Conservation (phyloP, 1,140 invertebrate genomes). For the fruit fly (Drosophila melanogaster) region Release_6_plus_ISO1_MT NC_004354.4:19283001-19283500, state of each 20-base stretch:
- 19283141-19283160: slow-evolving; percentile 88
- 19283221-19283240: background rate
- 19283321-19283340: too few species aligned
- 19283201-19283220: background rate
- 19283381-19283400: slow-evolving; percentile 88
- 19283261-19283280: too few species aligned
- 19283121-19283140: slow-evolving; percentile 90
- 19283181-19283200: slow-evolving; percentile 88
- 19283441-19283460: slow-evolving; percentile 88
- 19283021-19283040: slow-evolving; percentile 90
- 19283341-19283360: slow-evolving; percentile 87
- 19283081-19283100: slow-evolving; percentile 90
- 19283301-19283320: too few species aligned
- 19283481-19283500: slow-evolving; percentile 89
- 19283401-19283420: slow-evolving; percentile 88
- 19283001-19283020: slow-evolving; percentile 89
- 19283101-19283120: slow-evolving; percentile 90
- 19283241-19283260: too few species aligned
- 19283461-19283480: slow-evolving; percentile 90
- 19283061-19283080: slow-evolving; percentile 90
- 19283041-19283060: slow-evolving; percentile 91
- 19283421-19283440: slow-evolving; percentile 90
- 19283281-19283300: too few species aligned
- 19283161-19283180: slow-evolving; percentile 87
- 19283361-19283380: slow-evolving; percentile 88